Conservation (phyloP, 2,113 vertebrate species). For the Vidua chalybeata region DNA sequence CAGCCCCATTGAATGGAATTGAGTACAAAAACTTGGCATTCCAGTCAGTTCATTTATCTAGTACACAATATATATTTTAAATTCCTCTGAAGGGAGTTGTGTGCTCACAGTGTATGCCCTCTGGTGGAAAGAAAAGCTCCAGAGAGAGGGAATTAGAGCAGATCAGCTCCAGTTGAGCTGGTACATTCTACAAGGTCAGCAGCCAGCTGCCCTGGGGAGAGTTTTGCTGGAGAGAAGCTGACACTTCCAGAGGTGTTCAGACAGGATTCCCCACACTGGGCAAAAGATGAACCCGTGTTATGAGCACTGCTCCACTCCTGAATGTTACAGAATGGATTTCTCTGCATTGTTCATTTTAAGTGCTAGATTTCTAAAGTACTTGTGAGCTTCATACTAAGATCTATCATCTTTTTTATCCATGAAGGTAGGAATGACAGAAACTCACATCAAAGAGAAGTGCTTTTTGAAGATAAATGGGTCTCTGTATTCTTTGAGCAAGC, state of each 20-base stretch:
- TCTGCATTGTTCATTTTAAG: neutral
- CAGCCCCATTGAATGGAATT: neutral
- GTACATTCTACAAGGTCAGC: slow-evolving; percentile 20
- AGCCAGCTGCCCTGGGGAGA: neutral
- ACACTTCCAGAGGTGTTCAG: neutral
- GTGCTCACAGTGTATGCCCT: slow-evolving; percentile 20
- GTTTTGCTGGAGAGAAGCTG: neutral
- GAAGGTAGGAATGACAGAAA: slow-evolving; percentile 6
- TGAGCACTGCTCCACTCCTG: neutral
- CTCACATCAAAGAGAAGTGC: slow-evolving; percentile 27
- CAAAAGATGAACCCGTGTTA: accelerated
- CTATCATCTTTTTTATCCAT: neutral
- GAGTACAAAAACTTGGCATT: slow-evolving; percentile 14
- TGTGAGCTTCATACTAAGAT: neutral
- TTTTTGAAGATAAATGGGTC: slow-evolving; percentile 13
- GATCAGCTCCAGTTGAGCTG: slow-evolving; percentile 24
- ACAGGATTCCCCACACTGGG: neutral
- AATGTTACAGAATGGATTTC: neutral
- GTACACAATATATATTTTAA: slow-evolving; percentile 30
- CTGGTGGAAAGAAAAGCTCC: slow-evolving; percentile 41
- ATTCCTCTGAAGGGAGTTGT: slow-evolving; percentile 17
- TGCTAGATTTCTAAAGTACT: neutral
- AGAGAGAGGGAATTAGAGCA: slow-evolving; percentile 27
- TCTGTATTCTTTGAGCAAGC: neutral
- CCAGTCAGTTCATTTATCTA: neutral